Base-by-base conservation (phyloP, 2,888 invertebrate genomes). In the Megalurothrips usitatus region DNA sequence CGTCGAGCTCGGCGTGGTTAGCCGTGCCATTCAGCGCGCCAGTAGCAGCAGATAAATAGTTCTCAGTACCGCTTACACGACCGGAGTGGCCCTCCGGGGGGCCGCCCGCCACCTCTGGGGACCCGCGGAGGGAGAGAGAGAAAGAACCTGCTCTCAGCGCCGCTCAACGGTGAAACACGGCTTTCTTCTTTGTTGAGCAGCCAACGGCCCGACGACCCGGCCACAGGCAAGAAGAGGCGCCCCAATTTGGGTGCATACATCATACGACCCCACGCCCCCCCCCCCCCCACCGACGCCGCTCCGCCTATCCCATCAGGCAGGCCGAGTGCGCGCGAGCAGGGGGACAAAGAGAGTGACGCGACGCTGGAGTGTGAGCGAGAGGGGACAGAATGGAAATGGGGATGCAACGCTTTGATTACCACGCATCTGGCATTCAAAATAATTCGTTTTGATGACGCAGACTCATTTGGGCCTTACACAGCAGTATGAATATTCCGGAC, bases 351-450 rank as follows among this genome's bases (percentile, higher is more conserved):
- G 11, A 58, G n/a, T 58, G 58, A 17, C 58, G 58, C 58, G 58
- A 14, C 11, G 58, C 34, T 43, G 58, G 58, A 58, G 58, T 58
- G 58, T 19, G 12, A 52, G 17, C 17, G 58, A 23, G 26, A 26
- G 23, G 23, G 23, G 68, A 23, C 23, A 4, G 68, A 68, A 68
- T 23, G 11, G 68, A 26, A 75, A 75, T 75, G 68, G 23, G 68
- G 23, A 26, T 75, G 68, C 68, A 75, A 75, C 26, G 68, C 68
- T 75, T 75, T 75, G 68, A 75, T 75, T 75, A 26, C 68, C 68
- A n/a, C 68, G 68, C 68, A 23, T 75, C 68, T 23, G 68, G 9
- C 68, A 75, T 26, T 75, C 68, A 75, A 75, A 75, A 75, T 58
- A 58, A 58, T 58, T 75, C 68, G 26, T 75, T 75, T 75, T 26